Evolutionary conservation across 2,797 vertebrate species (phyloP).

Genomic region (Chromobotia macracanthus): DNA sequence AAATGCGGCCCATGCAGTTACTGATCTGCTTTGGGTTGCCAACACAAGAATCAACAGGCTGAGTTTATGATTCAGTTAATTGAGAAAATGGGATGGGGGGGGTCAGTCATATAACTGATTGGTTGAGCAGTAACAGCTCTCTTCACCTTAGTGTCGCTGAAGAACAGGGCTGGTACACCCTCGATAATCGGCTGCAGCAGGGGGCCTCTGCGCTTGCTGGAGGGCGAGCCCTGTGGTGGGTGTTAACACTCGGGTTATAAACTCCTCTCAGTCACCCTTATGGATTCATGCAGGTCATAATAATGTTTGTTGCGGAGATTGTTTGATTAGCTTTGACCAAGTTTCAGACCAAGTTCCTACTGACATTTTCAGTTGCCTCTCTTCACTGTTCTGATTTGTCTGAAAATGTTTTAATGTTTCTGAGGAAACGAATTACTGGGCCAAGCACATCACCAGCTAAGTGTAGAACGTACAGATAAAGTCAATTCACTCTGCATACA

Average conservation of each 20-base stretch:
- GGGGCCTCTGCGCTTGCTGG: conserved; percentile 98
- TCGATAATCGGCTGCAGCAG: conserved; percentile 99
- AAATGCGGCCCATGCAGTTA: conserved; percentile 60
- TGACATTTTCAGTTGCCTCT: no score
- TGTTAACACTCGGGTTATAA: conserved; percentile 82
- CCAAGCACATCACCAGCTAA: no score
- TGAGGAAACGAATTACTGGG: no score
- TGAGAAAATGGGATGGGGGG: conserved; percentile 42
- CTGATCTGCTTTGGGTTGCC: conserved; percentile 65
- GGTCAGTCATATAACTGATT: conserved; percentile 65
- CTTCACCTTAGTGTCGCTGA: conserved; percentile 98
- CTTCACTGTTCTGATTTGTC: no score
- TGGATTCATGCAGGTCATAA: not conserved
- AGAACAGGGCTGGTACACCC: conserved; percentile 97
- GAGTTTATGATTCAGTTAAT: conserved; percentile 64
- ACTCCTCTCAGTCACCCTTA: conserved; percentile 44
- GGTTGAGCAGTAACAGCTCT: conserved; percentile 79
- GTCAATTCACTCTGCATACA: no score
- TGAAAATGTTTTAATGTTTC: no score
- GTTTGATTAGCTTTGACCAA: not conserved
- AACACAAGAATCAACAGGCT: conserved; percentile 56
- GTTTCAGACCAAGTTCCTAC: not conserved
- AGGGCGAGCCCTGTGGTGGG: conserved; percentile 95
- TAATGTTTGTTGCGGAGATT: not conserved
- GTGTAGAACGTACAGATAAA: no score